Percentiles rank a stretch among this genome's conserved stretches.
phyloP scores from a whole-genome alignment of 2,113 vertebrate genomes.

The Grammatotria lemairii region DNA sequence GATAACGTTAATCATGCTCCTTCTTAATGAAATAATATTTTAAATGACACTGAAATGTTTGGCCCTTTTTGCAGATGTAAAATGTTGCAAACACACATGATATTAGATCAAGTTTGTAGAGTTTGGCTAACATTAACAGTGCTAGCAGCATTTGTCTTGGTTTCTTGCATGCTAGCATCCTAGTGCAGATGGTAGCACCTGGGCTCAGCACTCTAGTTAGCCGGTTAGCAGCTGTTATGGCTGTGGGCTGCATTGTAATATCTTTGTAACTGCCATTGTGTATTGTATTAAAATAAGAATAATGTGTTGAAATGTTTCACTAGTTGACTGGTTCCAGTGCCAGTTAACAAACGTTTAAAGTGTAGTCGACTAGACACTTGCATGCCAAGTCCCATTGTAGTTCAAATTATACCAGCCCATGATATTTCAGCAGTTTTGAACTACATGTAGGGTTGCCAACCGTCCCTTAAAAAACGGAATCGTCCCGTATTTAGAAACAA shows the following conservation, averaged over 20 bases:
- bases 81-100: neutral
- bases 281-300: neutral
- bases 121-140: neutral
- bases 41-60: neutral
- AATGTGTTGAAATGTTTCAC: neutral
- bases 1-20: neutral
- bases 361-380: neutral
- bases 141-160: neutral
- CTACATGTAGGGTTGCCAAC: too few relatives aligned
- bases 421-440: neutral
- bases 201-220: neutral
- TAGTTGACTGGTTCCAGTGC: neutral
- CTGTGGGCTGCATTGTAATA: neutral
- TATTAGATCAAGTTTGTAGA: neutral
- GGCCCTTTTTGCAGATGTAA: neutral
- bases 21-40: neutral
- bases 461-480: too few relatives aligned
- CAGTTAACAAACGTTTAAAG: neutral
- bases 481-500: too few relatives aligned
- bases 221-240: neutral
- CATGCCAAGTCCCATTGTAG: neutral
- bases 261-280: neutral
- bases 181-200: neutral
- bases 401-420: neutral
- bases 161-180: neutral